These are phyloP conservation scores for Amphibalanus amphitrite DNA, from an alignment of 1,140 invertebrate genomes.

Conservation along the genomic window DNA sequence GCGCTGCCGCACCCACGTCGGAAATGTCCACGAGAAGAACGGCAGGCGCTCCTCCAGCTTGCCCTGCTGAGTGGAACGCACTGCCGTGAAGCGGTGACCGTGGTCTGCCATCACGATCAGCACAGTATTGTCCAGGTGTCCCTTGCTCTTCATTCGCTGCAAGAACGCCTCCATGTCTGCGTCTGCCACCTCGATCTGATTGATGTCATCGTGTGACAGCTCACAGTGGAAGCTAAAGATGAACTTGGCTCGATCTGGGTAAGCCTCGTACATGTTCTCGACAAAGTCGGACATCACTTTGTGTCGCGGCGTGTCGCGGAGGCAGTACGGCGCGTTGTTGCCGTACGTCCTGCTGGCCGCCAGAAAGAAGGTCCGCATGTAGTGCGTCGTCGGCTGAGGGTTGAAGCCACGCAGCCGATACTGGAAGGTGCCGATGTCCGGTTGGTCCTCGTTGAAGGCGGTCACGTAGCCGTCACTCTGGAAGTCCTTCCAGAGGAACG, in stretches of 20 bases:
- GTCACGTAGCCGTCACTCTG: constrained; percentile 46
- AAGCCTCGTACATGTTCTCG: constrained; percentile 38
- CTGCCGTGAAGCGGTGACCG: constrained; percentile 40
- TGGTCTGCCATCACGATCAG: constrained; percentile 76
- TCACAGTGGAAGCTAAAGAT: constrained; percentile 72
- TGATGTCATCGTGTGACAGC: constrained; percentile 71
- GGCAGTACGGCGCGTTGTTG: constrained; percentile 38
- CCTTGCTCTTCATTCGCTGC: constrained; percentile 35
- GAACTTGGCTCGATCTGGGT: constrained; percentile 54
- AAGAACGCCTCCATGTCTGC: constrained; percentile 41
- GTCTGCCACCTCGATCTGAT: constrained; percentile 55
- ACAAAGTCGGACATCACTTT: constrained; percentile 45
- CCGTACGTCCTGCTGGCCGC: constrained; percentile 30
- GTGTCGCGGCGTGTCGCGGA: constrained; percentile 58
- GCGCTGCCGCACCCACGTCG: constrained; percentile 40
- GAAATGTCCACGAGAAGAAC: constrained; percentile 61
- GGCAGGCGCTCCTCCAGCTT: constrained; percentile 77
- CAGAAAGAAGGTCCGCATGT: constrained; percentile 62
- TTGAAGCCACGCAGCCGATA: constrained; percentile 78
- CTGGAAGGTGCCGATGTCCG: constrained; percentile 69
- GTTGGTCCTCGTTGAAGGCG: constrained; percentile 71
- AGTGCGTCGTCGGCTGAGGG: constrained; percentile 71
- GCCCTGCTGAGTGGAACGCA: constrained; percentile 63
- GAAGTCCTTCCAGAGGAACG: constrained; percentile 64
- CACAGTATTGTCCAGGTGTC: constrained; percentile 53